Base-by-base conservation (phyloP, 2,888 invertebrate species). In the Hipparchia sbordonii region DNA sequence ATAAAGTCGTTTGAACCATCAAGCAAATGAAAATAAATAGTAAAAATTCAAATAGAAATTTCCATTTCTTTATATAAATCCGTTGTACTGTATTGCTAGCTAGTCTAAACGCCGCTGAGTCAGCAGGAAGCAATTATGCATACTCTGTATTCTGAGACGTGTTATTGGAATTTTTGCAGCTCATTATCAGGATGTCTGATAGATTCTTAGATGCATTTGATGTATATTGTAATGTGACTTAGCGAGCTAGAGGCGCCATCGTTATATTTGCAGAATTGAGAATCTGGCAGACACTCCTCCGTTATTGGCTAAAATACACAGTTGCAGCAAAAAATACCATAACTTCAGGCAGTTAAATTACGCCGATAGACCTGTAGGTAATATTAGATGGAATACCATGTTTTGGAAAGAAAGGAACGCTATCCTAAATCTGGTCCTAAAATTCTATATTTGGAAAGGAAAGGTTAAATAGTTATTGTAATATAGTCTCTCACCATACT, bases 91-190 rank as follows among this genome's bases (percentile, higher is more conserved):
- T 2, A 6, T 66, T 52, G 39, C 33, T 67, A 54, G 45, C 7
- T 10, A 56, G 33, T 45, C 2, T 65, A 59, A 67, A 67, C 62
- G 45, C 13, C 13, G 72, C 63, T 72, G 74, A 74, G 63, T 74
- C 74, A 74, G 68, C 70, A 71, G 74, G 74, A 74, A 72, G 70
- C 63, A 71, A 72, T 74, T 74, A 72, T 70, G 65, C 74, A 72
- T 65, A 62, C 72, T 54, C 12, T 46, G 66, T 72, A 59, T 59
- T 61, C 48, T 54, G n/a, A 56, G 57, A 67, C 68, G 69, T 72
- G 72, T 61, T 69, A 52, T 67, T 70, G 56, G 68, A 72, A 68
- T 72, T 70, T 71, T 65, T 72, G 67, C 70, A 46, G 54, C 56
- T 65, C 67, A 57, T 68, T 60, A 59, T 39, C 12, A 46, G 33